phyloP scores from a whole-genome alignment of 2,113 vertebrate species.

The Callaeas wilsoni region DNA sequence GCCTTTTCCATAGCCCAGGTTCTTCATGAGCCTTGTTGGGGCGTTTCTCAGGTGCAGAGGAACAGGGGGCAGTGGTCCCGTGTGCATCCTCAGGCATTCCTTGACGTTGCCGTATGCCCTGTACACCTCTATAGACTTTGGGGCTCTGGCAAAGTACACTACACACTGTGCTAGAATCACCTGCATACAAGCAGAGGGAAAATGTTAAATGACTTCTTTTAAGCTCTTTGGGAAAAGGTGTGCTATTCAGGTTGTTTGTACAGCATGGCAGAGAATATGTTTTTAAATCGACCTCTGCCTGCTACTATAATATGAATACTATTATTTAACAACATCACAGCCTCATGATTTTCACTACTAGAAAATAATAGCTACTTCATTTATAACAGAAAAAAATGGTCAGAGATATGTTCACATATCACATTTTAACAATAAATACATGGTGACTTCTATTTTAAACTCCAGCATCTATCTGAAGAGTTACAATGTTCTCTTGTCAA shows the following conservation, averaged over 20 bases:
- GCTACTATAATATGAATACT: neutral
- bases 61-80: constrained; percentile 87
- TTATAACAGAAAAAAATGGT: neutral
- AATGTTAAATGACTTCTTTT: neutral
- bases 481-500: neutral
- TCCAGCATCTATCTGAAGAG: neutral
- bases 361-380: neutral
- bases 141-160: constrained; percentile 87
- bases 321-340: neutral
- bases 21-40: constrained; percentile 90
- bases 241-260: neutral
- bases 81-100: constrained; percentile 84
- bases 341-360: neutral
- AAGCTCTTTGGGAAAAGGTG: neutral
- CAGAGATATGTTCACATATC: neutral
- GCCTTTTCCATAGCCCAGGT: constrained; percentile 87
- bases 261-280: neutral
- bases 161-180: constrained; percentile 95
- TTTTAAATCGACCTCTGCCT: neutral
- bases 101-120: constrained; percentile 88
- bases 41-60: constrained; percentile 93
- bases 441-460: neutral
- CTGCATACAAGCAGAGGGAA: constrained; percentile 59
- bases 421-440: neutral
- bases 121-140: constrained; percentile 90